Evolutionary conservation across 2,888 invertebrate genomes (phyloP).

Genomic region (Thymelicus lineola): DNA sequence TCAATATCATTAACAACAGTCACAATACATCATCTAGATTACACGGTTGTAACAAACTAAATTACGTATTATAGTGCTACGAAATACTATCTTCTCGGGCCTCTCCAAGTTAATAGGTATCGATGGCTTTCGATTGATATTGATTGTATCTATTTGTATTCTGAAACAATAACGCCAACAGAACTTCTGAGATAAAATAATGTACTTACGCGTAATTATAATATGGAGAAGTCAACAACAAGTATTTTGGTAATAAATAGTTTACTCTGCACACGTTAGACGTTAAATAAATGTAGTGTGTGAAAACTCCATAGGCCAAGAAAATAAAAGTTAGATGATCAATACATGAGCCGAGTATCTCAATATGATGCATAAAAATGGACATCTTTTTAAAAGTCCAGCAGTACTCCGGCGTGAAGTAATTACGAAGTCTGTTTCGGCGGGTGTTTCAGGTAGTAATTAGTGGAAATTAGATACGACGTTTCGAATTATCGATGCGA

Average conservation of each 20-base stretch:
- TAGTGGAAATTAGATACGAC: conserved; percentile 60
- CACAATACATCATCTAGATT: conserved; percentile 30
- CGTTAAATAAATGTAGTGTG: no score
- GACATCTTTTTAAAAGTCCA: background rate
- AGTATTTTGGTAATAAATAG: no score
- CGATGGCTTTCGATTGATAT: conserved; percentile 16
- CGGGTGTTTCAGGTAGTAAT: conserved; percentile 26
- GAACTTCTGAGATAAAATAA: background rate
- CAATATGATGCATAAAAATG: background rate
- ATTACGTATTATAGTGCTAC: conserved; percentile 50
- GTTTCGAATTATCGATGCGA: conserved; percentile 80
- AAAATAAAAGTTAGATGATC: no score
- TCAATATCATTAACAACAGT: conserved; percentile 24
- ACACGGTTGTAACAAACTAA: conserved; percentile 30
- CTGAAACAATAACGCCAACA: conserved; percentile 2
- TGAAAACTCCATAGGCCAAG: no score
- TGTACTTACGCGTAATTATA: no score
- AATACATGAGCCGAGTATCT: background rate
- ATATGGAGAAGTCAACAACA: no score
- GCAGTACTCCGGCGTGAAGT: background rate
- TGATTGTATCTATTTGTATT: conserved; percentile 19
- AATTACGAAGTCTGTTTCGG: conserved; percentile 1
- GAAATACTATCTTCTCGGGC: conserved; percentile 38
- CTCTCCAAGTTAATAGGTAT: conserved; percentile 24
- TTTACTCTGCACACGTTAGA: no score